phyloP scores from a whole-genome alignment of 1,140 invertebrate genomes.

The Idris sp. region DNA sequence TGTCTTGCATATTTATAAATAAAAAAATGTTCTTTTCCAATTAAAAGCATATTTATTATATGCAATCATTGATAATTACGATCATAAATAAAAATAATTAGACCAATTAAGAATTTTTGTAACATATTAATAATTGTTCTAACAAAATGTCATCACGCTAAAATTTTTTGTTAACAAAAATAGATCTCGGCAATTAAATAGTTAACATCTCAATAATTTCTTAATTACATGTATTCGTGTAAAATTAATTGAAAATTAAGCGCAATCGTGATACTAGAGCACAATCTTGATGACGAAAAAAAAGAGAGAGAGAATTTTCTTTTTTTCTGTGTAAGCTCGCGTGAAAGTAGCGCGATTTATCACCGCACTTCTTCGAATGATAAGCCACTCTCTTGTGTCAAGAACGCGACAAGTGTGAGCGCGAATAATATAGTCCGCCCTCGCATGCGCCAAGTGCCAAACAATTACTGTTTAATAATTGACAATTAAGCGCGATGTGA shows the following conservation, averaged over 20 bases:
- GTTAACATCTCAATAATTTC: slow-evolving; percentile 26
- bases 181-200: slow-evolving; percentile 13
- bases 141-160: too few species aligned
- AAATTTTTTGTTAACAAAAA: background rate
- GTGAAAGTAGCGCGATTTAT: slow-evolving; percentile 47
- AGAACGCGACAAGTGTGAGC: slow-evolving; percentile 58
- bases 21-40: too few species aligned
- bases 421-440: slow-evolving; percentile 69
- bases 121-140: too few species aligned
- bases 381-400: slow-evolving; percentile 40
- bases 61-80: too few species aligned
- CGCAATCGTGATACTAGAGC: slow-evolving; percentile 8
- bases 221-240: slow-evolving; percentile 31
- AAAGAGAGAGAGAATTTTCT: background rate
- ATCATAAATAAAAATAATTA: too few species aligned
- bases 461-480: slow-evolving; percentile 71
- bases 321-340: slow-evolving; percentile 2
- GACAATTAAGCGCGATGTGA: slow-evolving; percentile 60
- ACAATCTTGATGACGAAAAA: background rate
- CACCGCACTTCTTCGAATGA: slow-evolving; percentile 53
- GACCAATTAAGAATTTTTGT: too few species aligned
- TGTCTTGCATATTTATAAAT: too few species aligned
- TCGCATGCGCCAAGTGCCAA: slow-evolving; percentile 63
- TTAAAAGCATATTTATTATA: too few species aligned
- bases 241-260: slow-evolving; percentile 49